Percentiles rank a stretch among this genome's conserved stretches.
These are phyloP conservation scores for Drosophila saltans DNA, from an alignment of 1,140 invertebrate genomes.

Conservation along the genomic window DNA sequence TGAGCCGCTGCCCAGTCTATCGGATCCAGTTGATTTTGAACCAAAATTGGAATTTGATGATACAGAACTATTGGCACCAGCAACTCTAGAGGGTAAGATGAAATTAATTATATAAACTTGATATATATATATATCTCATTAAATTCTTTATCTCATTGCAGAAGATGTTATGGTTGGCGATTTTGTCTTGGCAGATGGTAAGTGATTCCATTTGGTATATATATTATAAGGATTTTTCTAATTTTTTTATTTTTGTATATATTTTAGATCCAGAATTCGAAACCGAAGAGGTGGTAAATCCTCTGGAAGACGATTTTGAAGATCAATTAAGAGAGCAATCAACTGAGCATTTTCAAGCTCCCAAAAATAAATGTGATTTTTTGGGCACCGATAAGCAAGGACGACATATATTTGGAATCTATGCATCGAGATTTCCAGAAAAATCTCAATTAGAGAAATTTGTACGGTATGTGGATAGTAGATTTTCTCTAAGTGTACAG, in stretches of 20 bases:
- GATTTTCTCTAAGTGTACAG: background rate
- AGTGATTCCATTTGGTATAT: conserved; percentile 12
- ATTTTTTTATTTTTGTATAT: background rate
- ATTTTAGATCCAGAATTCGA: conserved; percentile 64
- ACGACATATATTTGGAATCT: conserved; percentile 97
- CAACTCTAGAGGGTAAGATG: conserved; percentile 68
- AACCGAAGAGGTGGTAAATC: conserved; percentile 68
- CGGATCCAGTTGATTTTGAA: conserved; percentile 96
- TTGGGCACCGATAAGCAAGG: conserved; percentile 86
- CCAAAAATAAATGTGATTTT: conserved; percentile 78
- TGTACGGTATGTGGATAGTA: conserved; percentile 54
- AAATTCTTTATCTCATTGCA: conserved; percentile 33
- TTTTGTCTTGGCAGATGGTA: conserved; percentile 78
- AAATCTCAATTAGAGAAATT: conserved; percentile 84
- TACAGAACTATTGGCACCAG: conserved; percentile 87
- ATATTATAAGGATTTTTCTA: background rate
- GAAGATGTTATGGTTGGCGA: conserved; percentile 82
- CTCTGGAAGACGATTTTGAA: conserved; percentile 80
- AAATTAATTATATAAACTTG: conserved; percentile 28
- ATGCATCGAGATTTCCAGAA: conserved; percentile 95
- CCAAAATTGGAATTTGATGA: conserved; percentile 98
- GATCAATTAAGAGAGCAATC: conserved; percentile 78
- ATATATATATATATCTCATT: conserved; percentile 24
- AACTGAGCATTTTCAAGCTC: conserved; percentile 55
- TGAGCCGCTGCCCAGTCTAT: conserved; percentile 93